Base-by-base conservation (phyloP, 1,140 invertebrate genomes). In the Adoxophyes honmai region DNA sequence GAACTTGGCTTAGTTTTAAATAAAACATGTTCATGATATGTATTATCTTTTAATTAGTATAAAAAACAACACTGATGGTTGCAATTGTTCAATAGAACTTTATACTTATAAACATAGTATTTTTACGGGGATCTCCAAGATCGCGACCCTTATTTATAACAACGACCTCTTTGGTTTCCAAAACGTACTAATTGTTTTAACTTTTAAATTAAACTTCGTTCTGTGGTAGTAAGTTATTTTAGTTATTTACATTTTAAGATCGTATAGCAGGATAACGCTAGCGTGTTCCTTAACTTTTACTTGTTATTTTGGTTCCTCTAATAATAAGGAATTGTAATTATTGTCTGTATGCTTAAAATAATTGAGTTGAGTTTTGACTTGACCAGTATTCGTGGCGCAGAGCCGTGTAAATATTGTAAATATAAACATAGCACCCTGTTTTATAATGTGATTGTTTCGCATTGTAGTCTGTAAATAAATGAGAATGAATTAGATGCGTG, bases 401-500 rank as follows among this genome's bases (percentile, higher is more conserved):
- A 60, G 57, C 57, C 59, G 66, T 88, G 85, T 88, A 88, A 69
- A 88, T 88, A 86, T 55, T 88, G 85, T 88, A 86, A 69, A 88
- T 86, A 86, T 38, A 37, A 66, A 60, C 62, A 64, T 70, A 80
- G 64, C 67, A 83, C 76, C 42, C 74, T 81, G 82, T 88, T 86
- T 86, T 84, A 81, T 85, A 79, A 86, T 88, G 85, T 88, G 82
- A 85, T 82, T 83, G 80, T 68, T 64, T 83, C 80, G 85, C 75
- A 81, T 80, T 72, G 75, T 86, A 86, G 76, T 74, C 61, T 88
- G 85, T 88, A 88, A 88, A 88, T 88, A 88, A 86, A 88, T 77
- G 78, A 85, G 68, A 85, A 79, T 79, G 73, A 83, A 81, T 73
- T 81, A 83, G 73, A 78, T 44, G 16, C 58, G 37, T 21, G 52